Percentiles rank a stretch among this genome's conserved stretches.
phyloP scores from a whole-genome alignment of 2,797 vertebrate genomes.

The Rhinatrema bivittatum region DNA sequence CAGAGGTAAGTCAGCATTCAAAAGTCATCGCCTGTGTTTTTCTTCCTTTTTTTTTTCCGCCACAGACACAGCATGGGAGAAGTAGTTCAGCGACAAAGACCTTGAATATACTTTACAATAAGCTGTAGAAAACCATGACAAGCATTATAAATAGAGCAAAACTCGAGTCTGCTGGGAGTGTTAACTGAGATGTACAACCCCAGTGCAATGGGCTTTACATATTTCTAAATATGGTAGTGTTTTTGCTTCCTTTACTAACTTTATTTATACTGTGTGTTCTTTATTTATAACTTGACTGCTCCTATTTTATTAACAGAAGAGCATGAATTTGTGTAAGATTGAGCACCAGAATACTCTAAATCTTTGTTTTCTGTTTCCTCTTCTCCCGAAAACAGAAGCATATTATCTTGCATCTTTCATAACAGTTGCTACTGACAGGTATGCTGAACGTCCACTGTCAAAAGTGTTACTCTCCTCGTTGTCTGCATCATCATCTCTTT shows the following conservation, averaged over 20 bases:
- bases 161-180: too few species aligned
- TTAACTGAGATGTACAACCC: constrained; percentile 11
- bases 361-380: too few species aligned
- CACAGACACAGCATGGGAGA: too few species aligned
- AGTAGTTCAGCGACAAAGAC: too few species aligned
- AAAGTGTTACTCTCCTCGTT: constrained; percentile 40
- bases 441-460: constrained; percentile 44
- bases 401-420: constrained; percentile 16
- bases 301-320: not conserved
- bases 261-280: too few species aligned
- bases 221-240: constrained; percentile 5
- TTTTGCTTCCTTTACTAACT: not conserved
- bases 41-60: too few species aligned
- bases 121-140: too few species aligned
- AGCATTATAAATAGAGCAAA: too few species aligned
- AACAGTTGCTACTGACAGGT: constrained; percentile 24
- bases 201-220: constrained; percentile 11
- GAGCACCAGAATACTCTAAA: not conserved
- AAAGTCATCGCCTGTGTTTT: too few species aligned
- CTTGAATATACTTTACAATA: too few species aligned
- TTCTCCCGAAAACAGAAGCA: constrained; percentile 11
- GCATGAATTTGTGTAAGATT: not conserved
- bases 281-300: too few species aligned
- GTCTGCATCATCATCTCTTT: constrained; percentile 57
- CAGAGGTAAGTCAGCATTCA: too few species aligned